Evolutionary conservation across 2,113 vertebrate genomes (phyloP), one percentile per base, ranked within the genome.

Genomic region (Bostrychus sinensis): DNA sequence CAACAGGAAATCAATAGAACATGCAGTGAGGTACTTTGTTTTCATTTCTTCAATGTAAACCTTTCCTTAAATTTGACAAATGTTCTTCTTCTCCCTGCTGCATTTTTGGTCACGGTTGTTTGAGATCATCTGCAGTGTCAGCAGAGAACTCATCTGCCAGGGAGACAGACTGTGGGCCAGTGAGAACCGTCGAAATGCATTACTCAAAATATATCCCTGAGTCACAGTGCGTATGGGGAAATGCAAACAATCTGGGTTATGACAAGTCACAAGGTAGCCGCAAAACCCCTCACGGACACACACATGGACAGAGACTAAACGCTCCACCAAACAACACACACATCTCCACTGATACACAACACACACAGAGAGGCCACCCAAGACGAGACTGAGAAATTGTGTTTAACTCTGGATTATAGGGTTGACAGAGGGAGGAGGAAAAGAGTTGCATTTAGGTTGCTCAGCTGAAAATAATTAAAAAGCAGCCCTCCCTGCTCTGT

Each of bases 401-500:
- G 91, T 90, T 91, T 91, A 88, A 78, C 72, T 86, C 82, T 81
- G 83, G 91, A 92, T 92, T 92, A 93, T 67, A 91, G 89, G 82
- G 80, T 76, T 71, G 83, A 72, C 51, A 56, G 66, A 30, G 65
- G 38, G 56, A 11, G 62, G 26, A 60, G 43, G 66, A 48, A 70
- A 53, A 70, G 20, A 55, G 64, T 43, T 38, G 59, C 68, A 76
- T 77, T 86, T 68, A 74, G 66, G 78, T 75, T 72, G 77, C 78
- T 89, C 91, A 91, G 88, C 91, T 92, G 91, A 88, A 82, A 90
- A 85, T 90, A 91, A 92, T 92, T 92, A 91, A 91, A 89, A 84
- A 65, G 57, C 59, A 83, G 75, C 45, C 37, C 61, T 70, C 74
- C 71, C 58, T 45, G 8, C 63, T 74, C 50, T 60, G 36, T 65